Evolutionary conservation across 2,113 vertebrate genomes (phyloP), one percentile per base, ranked within the genome.

Genomic region (Heptranchias perlo): DNA sequence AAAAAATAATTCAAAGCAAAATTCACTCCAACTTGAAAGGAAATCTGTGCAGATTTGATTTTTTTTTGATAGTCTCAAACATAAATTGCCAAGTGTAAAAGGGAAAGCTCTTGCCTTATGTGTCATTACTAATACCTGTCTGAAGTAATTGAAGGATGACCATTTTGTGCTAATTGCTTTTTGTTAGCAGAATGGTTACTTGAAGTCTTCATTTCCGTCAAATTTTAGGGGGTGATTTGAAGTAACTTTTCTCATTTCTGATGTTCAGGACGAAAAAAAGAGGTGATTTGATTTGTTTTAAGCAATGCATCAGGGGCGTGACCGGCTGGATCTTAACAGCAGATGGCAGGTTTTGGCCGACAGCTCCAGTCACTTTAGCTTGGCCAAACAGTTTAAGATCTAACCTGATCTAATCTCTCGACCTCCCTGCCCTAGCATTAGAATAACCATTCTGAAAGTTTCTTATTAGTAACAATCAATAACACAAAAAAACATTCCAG

Each of bases 311-410:
- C 97, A 97, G 97, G 96, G 97, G 96, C 97, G 96, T 97, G 96
- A 98, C 97, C 97, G 97, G 97, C 97, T 97, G 14, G 97, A 73
- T 98, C 97, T 97, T 97, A 97, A 98, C 97, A 98, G 97, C 98
- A 98, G 98, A 97, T 98, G 97, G 97, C 97, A 98, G 97, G 97
- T 98, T 98, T 97, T 97, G 97, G 97, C 97, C 97, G 96, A 97
- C 97, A 97, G 96, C 97, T 97, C 97, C 97, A 96, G 96, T 96
- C 25, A 10, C 44, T 96, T 97, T 97, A 97, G 96, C 96, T 65
- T 96, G 96, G 87, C 97, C 97, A 97, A 96, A 97, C 96, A 96
- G 96, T n/a, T n/a, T n/a, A n/a, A 96, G 96, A 96, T 97, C 97
- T 97, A 96, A 96, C 97, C 67, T 96, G 62, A 49, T 73, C 96